A percentile compares a stretch with the other conserved stretches of the same genome.
Conservation (phyloP, 2,888 invertebrate species). For the Calephelis perditalis region DNA sequence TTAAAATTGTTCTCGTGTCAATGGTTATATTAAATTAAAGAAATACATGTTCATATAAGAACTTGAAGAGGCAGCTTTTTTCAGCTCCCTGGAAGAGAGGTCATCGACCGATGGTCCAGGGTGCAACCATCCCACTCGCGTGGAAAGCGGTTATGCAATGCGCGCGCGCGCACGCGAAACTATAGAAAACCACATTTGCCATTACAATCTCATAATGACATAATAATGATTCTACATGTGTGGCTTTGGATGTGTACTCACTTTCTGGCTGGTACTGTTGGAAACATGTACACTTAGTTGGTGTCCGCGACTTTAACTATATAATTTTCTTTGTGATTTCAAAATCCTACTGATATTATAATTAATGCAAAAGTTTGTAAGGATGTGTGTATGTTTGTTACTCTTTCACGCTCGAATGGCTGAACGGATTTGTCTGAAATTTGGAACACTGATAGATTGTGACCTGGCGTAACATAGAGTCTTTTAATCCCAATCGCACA, state of each 20-base stretch:
- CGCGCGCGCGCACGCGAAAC: slow-evolving; percentile 62
- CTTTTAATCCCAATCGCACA: no score
- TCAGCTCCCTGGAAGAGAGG: slow-evolving; percentile 30
- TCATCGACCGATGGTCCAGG: slow-evolving; percentile 67
- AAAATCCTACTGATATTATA: no score
- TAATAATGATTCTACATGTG: slow-evolving; percentile 10
- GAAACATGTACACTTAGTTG: no score
- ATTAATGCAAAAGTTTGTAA: no score
- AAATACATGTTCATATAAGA: slow-evolving; percentile 10
- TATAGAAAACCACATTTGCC: slow-evolving; percentile 38
- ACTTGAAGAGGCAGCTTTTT: slow-evolving; percentile 16
- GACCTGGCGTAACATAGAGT: no score
- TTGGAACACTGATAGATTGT: no score
- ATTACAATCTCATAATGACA: slow-evolving; percentile 10
- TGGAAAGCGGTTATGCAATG: slow-evolving; percentile 75
- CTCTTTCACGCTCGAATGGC: no score
- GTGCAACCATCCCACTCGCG: slow-evolving; percentile 58
- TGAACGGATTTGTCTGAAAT: no score
- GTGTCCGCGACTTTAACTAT: no score
- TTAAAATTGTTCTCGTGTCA: slow-evolving; percentile 1
- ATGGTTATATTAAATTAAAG: slow-evolving; percentile 5
- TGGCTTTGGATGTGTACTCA: slow-evolving; percentile 2
- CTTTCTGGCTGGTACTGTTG: no score
- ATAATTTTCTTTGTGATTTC: no score
- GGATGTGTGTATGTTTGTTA: no score